These are phyloP conservation scores for Clostera curtula DNA, from an alignment of 2,888 invertebrate species.

Conservation along the genomic window DNA sequence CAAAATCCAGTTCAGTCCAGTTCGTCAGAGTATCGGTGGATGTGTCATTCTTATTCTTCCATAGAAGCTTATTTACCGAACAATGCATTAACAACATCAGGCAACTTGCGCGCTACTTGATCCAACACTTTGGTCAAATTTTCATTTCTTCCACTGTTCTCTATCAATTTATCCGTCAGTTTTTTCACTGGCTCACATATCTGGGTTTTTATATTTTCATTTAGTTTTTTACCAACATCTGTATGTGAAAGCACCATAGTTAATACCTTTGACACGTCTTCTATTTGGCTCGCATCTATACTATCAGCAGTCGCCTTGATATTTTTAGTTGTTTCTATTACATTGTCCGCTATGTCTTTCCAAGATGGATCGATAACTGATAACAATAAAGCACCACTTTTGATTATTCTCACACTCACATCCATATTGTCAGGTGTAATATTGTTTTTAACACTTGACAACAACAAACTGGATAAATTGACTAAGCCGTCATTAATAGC, in stretches of 20 bases:
- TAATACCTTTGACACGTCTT: slow-evolving; percentile 5
- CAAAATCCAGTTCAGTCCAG: no score
- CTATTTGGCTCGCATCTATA: slow-evolving; percentile 10
- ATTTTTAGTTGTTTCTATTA: slow-evolving; percentile 13
- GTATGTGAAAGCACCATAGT: slow-evolving; percentile 5
- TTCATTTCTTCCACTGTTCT: slow-evolving; percentile 10
- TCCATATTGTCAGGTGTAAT: slow-evolving; percentile 16
- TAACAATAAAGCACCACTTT: slow-evolving; percentile 12
- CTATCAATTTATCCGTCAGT: slow-evolving; percentile 1
- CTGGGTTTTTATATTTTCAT: slow-evolving; percentile 7
- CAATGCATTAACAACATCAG: slow-evolving; percentile 8
- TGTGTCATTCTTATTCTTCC: background rate
- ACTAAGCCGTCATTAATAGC: slow-evolving; percentile 24
- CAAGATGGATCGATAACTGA: slow-evolving; percentile 12
- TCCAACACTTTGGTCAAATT: slow-evolving; percentile 12
- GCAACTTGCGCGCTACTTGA: slow-evolving; percentile 12
- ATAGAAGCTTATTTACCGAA: slow-evolving; percentile 2
- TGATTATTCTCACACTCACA: slow-evolving; percentile 13
- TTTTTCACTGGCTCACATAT: slow-evolving; percentile 10
- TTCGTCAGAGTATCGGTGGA: no score
- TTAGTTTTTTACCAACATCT: slow-evolving; percentile 5
- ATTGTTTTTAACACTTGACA: slow-evolving; percentile 15
- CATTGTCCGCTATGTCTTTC: slow-evolving; percentile 8
- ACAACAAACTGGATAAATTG: slow-evolving; percentile 21
- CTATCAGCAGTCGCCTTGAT: slow-evolving; percentile 9